A percentile compares a stretch with the other conserved stretches of the same genome.
Conservation (phyloP, 2,113 vertebrate genomes). For the Elgaria multicarinata region DNA sequence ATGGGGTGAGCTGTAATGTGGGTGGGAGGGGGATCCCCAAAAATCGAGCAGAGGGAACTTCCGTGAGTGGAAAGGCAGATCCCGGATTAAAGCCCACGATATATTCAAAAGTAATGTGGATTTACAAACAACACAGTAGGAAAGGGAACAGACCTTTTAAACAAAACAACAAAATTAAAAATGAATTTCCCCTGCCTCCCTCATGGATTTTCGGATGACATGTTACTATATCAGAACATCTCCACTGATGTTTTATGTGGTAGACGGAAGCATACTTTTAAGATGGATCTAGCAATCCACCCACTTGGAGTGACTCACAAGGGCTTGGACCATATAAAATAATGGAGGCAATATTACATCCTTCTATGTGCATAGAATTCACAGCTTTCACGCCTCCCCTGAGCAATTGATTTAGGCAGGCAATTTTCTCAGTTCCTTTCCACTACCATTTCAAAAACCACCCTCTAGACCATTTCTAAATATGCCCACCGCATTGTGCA, state of each 20-base stretch:
- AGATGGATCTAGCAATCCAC: neutral
- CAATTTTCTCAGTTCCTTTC: neutral
- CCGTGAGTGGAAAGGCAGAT: no score
- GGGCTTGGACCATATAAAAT: neutral
- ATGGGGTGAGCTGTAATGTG: no score
- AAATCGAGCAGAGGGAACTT: neutral
- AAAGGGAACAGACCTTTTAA: neutral
- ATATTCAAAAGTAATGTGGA: conserved; percentile 16
- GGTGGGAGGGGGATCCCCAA: no score
- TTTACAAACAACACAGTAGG: neutral
- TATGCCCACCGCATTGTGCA: neutral
- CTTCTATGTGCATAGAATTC: neutral
- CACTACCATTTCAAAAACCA: neutral
- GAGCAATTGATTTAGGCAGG: neutral
- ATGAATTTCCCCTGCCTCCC: neutral
- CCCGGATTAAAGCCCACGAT: neutral
- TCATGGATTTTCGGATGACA: neutral
- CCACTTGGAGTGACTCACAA: conserved; percentile 14
- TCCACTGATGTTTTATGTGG: neutral
- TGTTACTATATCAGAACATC: neutral
- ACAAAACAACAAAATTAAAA: neutral
- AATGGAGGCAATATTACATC: neutral
- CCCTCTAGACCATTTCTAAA: neutral
- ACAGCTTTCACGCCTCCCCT: neutral
- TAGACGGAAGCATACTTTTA: neutral